Base-by-base conservation (phyloP, 2,888 invertebrate species). In the Ectemnius continuus region DNA sequence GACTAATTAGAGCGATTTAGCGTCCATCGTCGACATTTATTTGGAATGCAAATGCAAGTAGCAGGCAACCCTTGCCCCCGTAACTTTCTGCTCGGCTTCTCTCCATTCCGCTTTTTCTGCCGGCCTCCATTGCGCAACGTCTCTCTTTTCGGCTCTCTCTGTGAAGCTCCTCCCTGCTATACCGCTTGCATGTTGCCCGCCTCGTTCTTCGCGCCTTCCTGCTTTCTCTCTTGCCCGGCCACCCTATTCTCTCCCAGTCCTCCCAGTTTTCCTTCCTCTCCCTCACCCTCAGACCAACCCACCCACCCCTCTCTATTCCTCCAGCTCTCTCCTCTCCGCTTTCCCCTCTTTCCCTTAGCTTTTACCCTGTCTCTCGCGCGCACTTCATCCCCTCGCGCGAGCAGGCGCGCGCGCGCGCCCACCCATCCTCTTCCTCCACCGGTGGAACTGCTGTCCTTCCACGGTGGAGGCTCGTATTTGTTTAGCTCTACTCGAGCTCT, bases 1-100 rank as follows among this genome's bases (percentile, higher is more conserved):
- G 83, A 80, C 83, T 83, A 83, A 83, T 83, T 83, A 83, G 81
- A 81, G 75, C 83, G 83, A 83, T 83, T 83, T 83, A 83, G 73
- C 81, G 79, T 70, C 70, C 72, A 75, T 75, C 78, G 81, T 74
- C 72, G 76, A 74, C 81, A 69, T 83, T 83, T 83, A 83, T 83
- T 83, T 83, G 78, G 83, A 83, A 83, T 79, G 83, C 83, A 83
- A 83, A 81, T 83, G 75, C 70, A 70, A 77, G 58, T 68, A 72
- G 73, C 69, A 56, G 26, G 72, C 69, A 61, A 66, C 71, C 62
- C 77, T 67, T 70, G 68, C 66, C 28, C 56, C 68, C 52, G 16
- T 52, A 52, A 28, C 67, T 72, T 64, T 70, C 67, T 66, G 14
- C 26, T 16, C 20, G 20, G 18, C 47, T 60, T 56, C 78, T 28